Conservation (phyloP, 2,113 vertebrate genomes). For the Cryptomyrus ogoouensis region DNA sequence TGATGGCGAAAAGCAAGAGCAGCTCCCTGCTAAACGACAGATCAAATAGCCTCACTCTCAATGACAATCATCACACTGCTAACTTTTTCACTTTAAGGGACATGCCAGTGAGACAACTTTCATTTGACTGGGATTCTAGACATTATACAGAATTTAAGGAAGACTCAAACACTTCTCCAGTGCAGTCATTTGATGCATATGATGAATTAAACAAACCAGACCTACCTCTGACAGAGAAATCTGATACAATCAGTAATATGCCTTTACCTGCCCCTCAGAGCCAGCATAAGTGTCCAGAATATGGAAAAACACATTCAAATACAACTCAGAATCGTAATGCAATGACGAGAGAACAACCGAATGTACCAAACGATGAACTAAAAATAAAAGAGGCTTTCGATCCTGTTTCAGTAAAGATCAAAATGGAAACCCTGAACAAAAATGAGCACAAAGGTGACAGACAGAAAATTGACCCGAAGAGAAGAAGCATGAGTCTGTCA, state of each 20-base stretch:
- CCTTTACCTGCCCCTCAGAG: neutral
- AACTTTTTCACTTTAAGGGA: constrained; percentile 35
- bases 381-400: neutral
- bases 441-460: constrained; percentile 28
- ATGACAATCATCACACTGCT: constrained; percentile 19
- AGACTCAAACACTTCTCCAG: constrained; percentile 21
- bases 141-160: constrained; percentile 11
- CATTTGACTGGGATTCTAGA: constrained; percentile 35
- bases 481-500: constrained; percentile 41
- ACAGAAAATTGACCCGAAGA: constrained; percentile 28
- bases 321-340: neutral
- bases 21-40: constrained; percentile 54
- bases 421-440: constrained; percentile 2
- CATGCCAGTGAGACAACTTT: constrained; percentile 44
- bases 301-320: constrained; percentile 17
- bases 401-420: constrained; percentile 6
- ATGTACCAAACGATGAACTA: neutral
- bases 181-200: constrained; percentile 8
- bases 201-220: constrained; percentile 30
- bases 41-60: constrained; percentile 27
- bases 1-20: constrained; percentile 44
- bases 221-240: constrained; percentile 24
- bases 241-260: constrained; percentile 37
- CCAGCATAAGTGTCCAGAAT: neutral
- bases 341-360: neutral